Evolutionary conservation across 2,113 vertebrate genomes (phyloP), one percentile per base, ranked within the genome.

Genomic region (Machaerirhynchus nigripectus): DNA sequence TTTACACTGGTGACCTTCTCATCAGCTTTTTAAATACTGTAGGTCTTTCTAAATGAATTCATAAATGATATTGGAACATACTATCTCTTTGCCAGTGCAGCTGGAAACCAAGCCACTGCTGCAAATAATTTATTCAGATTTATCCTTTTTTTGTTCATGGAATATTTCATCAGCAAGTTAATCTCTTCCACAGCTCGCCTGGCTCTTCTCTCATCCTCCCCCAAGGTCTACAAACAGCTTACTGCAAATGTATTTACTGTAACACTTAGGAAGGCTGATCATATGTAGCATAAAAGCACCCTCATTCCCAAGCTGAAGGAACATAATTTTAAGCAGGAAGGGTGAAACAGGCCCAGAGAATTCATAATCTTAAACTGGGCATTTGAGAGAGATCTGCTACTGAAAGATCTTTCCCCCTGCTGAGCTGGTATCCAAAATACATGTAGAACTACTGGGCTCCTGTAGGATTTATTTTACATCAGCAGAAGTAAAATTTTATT

Each of bases 51-150:
- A 91, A 94, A 78, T 68, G 15, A 92, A 94, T 74, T 92, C 21
- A 59, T 33, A 77, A 73, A 57, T 30, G 0, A n/a, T 78, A 74
- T 8, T 40, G 53, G 13, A 78, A 77, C 47, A 67, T 81, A 56
- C 26, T 24, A 63, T 27, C 42, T 27, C 19, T 2, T 78, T 87
- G 63, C 53, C 82, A 87, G 67, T 71, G 57, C 69, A 84, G 60
- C 71, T 84, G 74, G 52, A 95, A 95, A 91, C 50, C 30, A 68
- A 91, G 50, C 21, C 28, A 88, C 46, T 64, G 46, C 37, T 86
- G n/a, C 52, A 91, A 79, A 61, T 84, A 55, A 94, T 88, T 91
- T 86, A 90, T 82, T 93, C 84, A 79, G 39, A 87, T 50, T 75
- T 57, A 78, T 56, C 65, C 24, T 73, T 65, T 49, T 85, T 84